Evolutionary conservation across 2,888 invertebrate species (phyloP).

Genomic region (Rosalia funebris): DNA sequence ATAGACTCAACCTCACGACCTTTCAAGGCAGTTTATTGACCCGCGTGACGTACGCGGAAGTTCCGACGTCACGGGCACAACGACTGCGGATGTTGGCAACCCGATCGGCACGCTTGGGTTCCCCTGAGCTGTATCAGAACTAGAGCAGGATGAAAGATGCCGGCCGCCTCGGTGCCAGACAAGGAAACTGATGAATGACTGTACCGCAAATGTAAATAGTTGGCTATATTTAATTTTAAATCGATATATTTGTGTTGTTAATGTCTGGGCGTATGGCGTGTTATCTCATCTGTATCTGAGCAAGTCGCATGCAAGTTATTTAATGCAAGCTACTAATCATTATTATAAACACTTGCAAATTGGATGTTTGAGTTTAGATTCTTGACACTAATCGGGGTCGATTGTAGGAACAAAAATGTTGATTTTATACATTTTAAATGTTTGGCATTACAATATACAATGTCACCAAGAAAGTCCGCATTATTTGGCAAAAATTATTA

Average conservation of each 20-base stretch:
- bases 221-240: constrained; percentile 36
- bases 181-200: constrained; percentile 32
- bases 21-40: constrained; percentile 66
- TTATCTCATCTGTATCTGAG: not conserved
- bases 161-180: constrained; percentile 1
- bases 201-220: constrained; percentile 33
- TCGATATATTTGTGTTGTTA: constrained; percentile 34
- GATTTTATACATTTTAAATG: too few relatives aligned
- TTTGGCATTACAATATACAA: too few relatives aligned
- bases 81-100: constrained; percentile 57
- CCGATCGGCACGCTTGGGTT: constrained; percentile 39
- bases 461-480: too few relatives aligned
- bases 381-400: too few relatives aligned
- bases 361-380: too few relatives aligned
- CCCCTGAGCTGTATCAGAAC: constrained; percentile 17
- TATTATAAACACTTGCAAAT: too few relatives aligned
- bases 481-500: too few relatives aligned
- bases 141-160: constrained; percentile 15
- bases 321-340: not conserved
- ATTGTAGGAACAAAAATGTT: too few relatives aligned
- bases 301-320: not conserved
- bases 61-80: constrained; percentile 60
- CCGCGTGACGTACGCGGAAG: constrained; percentile 63
- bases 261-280: constrained; percentile 14
- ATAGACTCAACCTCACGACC: constrained; percentile 57